Conservation (phyloP, 2,113 vertebrate genomes). For the Oenanthe oenanthe region DNA sequence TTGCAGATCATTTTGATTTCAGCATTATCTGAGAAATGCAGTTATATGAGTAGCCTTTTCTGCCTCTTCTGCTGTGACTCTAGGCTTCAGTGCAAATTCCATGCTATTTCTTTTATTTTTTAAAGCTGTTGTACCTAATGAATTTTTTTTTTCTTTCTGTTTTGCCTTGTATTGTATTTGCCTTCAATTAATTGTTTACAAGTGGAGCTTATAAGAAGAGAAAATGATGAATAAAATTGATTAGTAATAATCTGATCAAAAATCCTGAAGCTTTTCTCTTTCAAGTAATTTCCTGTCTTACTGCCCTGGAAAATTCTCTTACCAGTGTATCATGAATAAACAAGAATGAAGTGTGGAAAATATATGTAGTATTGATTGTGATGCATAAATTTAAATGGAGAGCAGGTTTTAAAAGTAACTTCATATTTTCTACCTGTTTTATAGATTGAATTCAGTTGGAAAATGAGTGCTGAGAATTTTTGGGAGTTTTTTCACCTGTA, state of each 20-base stretch:
- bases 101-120: neutral
- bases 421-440: neutral
- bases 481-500: neutral
- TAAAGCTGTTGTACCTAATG: neutral
- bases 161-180: no score
- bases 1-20: neutral
- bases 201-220: neutral
- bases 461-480: neutral
- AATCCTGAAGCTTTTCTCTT: neutral
- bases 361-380: neutral
- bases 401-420: neutral
- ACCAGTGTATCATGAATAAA: neutral
- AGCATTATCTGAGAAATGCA: neutral
- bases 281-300: neutral
- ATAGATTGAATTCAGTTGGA: neutral
- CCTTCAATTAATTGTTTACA: neutral
- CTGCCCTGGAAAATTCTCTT: neutral
- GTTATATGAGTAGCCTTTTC: neutral
- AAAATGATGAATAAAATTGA: neutral
- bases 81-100: neutral
- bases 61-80: neutral
- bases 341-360: neutral
- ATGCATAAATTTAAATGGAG: neutral
- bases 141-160: neutral
- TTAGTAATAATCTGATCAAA: neutral